Evolutionary conservation across 2,888 invertebrate species (phyloP).

Genomic region (Anorthoa munda): DNA sequence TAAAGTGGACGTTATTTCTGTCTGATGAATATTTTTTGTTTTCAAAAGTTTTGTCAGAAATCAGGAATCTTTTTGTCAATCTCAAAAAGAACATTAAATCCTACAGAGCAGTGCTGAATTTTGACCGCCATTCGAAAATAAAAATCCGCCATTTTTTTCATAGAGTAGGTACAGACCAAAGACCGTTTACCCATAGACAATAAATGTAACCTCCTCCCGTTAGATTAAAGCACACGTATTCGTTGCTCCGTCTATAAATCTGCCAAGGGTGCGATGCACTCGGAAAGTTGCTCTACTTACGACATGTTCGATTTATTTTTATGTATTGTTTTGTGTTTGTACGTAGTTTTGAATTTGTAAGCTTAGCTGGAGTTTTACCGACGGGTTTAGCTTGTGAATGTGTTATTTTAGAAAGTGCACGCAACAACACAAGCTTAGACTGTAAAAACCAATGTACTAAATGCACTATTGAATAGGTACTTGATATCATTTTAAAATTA

Average conservation of each 20-base stretch:
- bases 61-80: too few species aligned
- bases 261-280: conserved; percentile 38
- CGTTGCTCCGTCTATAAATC: conserved; percentile 57
- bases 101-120: too few species aligned
- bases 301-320: conserved; percentile 22
- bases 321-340: conserved; percentile 2
- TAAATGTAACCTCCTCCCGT: conserved; percentile 57
- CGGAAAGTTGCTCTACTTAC: conserved; percentile 59
- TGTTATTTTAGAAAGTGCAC: conserved; percentile 11
- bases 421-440: too few species aligned
- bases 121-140: not conserved
- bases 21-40: too few species aligned
- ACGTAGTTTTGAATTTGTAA: conserved; percentile 1
- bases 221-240: conserved; percentile 63
- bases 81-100: too few species aligned
- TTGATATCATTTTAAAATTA: too few species aligned
- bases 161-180: conserved; percentile 13
- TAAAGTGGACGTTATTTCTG: too few species aligned
- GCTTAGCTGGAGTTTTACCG: conserved; percentile 5
- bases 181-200: conserved; percentile 44
- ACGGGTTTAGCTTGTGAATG: conserved; percentile 4
- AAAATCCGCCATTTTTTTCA: conserved; percentile 35
- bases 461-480: too few species aligned
- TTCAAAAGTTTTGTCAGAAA: too few species aligned
- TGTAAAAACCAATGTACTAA: too few species aligned